Percentiles rank a stretch among this genome's conserved stretches.
Conservation (phyloP, 2,888 invertebrate genomes). For the Amphipyra tragopoginis region DNA sequence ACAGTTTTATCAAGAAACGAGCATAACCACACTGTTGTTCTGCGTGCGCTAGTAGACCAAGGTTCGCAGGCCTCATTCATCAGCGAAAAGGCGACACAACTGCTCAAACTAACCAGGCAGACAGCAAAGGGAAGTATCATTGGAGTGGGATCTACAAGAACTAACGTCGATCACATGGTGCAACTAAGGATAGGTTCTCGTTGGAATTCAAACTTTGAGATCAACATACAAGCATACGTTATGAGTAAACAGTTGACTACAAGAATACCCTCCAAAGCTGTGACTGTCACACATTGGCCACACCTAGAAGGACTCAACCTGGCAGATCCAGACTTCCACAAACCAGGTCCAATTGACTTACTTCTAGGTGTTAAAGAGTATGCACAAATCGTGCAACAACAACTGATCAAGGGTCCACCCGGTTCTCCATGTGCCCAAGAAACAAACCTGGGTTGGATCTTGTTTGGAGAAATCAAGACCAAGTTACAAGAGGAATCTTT, state of each 20-base stretch:
- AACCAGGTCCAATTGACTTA: conserved; percentile 47
- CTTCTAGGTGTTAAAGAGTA: conserved; percentile 50
- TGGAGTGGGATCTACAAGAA: conserved; percentile 7
- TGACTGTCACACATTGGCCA: not conserved
- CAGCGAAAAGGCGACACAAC: conserved; percentile 5
- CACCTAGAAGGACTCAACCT: conserved; percentile 24
- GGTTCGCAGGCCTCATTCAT: conserved; percentile 2
- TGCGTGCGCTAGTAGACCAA: conserved; percentile 4
- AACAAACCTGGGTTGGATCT: conserved; percentile 52
- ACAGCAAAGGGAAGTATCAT: conserved; percentile 1
- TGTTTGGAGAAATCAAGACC: conserved; percentile 39
- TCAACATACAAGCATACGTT: conserved; percentile 35
- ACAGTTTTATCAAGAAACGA: not conserved
- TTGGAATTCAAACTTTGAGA: not conserved
- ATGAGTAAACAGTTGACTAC: conserved; percentile 26
- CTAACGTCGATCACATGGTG: not conserved
- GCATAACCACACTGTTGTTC: conserved; percentile 6
- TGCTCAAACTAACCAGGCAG: not conserved
- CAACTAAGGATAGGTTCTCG: conserved; percentile 4
- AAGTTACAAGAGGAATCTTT: conserved; percentile 3
- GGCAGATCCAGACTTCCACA: conserved; percentile 35
- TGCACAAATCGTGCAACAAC: conserved; percentile 34
- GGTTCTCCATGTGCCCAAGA: conserved; percentile 47
- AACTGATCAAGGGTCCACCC: conserved; percentile 46
- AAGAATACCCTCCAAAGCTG: conserved; percentile 1